Conservation (phyloP, 2,113 vertebrate species). For the Glaucidium brasilianum region DNA sequence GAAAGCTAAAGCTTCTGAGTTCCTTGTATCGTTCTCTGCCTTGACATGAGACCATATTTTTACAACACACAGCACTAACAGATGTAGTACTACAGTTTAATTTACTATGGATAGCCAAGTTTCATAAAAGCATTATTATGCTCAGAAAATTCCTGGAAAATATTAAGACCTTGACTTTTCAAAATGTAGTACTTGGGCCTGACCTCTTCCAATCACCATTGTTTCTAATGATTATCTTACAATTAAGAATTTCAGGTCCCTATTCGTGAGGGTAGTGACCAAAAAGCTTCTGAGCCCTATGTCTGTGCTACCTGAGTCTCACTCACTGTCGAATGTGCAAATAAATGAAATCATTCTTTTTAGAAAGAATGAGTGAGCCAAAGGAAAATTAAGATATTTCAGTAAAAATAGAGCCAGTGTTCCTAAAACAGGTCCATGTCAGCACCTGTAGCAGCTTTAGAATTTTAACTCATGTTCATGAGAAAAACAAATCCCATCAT, state of each 20-base stretch:
- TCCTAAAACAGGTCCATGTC: not conserved
- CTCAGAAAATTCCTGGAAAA: not conserved
- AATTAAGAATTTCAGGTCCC: not conserved
- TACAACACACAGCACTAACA: not conserved
- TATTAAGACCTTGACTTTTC: not conserved
- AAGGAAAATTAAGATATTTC: not conserved
- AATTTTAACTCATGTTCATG: not conserved
- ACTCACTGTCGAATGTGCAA: not conserved
- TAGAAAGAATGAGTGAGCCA: not conserved
- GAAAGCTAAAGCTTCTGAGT: not conserved
- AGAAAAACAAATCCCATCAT: not conserved
- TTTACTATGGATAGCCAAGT: not conserved
- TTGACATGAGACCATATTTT: not conserved
- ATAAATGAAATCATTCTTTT: not conserved
- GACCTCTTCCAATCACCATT: fast-evolving
- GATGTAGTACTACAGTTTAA: not conserved
- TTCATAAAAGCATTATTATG: not conserved
- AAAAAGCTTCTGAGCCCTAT: not conserved
- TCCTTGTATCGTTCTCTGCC: not conserved
- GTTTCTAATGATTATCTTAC: not conserved
- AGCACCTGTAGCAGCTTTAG: not conserved
- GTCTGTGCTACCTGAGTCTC: not conserved
- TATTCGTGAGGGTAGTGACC: not conserved
- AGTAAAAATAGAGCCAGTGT: not conserved
- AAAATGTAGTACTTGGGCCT: not conserved